Evolutionary conservation across 2,888 invertebrate genomes (phyloP), one percentile per base, ranked within the genome.

Genomic region (Drosophila kuntzei): DNA sequence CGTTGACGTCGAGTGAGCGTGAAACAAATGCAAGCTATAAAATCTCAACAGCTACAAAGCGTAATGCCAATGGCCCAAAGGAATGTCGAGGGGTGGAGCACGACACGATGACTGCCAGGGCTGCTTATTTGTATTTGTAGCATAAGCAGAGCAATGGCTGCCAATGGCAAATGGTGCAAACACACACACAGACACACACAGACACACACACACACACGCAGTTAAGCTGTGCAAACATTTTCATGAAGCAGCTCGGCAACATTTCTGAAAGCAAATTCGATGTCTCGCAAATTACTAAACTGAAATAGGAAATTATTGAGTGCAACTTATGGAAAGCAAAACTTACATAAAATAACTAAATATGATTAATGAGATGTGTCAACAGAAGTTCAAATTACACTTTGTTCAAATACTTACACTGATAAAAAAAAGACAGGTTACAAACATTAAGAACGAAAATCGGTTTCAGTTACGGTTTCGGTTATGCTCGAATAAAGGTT

Each of bases 1-100:
- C 83, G 82, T 80, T 70, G 83, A 85, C 82, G 89, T 87, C 88
- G 86, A 84, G 88, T 87, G 88, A 89, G 89, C 89, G 83, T 89
- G 86, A 84, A 84, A 84, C 89, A 84, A 84, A 84, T 89, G 83
- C 83, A 76, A 68, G 89, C 87, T 83, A 89, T 89, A 89, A 88
- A 89, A 85, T 89, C 89, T 89, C 87, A 82, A 85, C 75, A 78
- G 75, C 71, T 69, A 79, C 89, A 85, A 79, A 81, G 73, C 59
- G 69, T 67, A 62, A 47, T 68, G 78, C 78, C 55, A 37, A 37
- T n/a, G 73, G 75, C 29, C 44, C 11, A 44, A 57, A 32, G 54
- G 65, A 54, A 57, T 59, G 59, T 16, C 39, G 29, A 51, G 16
- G 14, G 8, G 8, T 18, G 8, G 8, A 57, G 63, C 53, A 57